Evolutionary conservation across 1,140 invertebrate species (phyloP), one percentile per base, ranked within the genome.

Genomic region (Drosophila sturtevanti): DNA sequence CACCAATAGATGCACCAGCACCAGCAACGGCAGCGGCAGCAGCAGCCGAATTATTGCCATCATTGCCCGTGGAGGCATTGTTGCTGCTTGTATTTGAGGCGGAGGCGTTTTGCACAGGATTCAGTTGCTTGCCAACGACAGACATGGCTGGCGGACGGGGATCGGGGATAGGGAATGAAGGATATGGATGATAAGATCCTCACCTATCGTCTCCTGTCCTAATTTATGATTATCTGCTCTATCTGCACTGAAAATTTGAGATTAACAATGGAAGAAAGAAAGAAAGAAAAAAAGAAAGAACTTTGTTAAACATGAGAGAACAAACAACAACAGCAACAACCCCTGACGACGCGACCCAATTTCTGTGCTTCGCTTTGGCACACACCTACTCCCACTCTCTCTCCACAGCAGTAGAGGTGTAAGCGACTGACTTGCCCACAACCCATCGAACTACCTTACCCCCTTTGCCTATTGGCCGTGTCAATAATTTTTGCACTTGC

Each of bases 121-220:
- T 87, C 24, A 89, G 52, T 80, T 89, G 85, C 51, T 89, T 89
- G 48, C 84, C 84, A 70, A 89, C 84, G 37, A 89, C 85, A 48
- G 85, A 89, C 84, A 89, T 89, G 59, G 51, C 41, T 52, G 37
- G 21, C 64, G 52, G 24, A 58, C 56, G 11, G 58, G 63, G 37
- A 31, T 18, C 10, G 16, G 41, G 35, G 16, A 10, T 37, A 14
- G 16, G 21, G 22, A 34, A 16, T 16, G 21, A 21, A 48, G 51
- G 21, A 54, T 68, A 4, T 27, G 35, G 22, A 41, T 65, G 51
- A 56, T 63, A 12, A 35, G 44, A 48, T 48, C 41, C 41, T 21
- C n/a, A 21, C 41, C 41, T 48, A 10, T 21, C 41, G 41, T 21
- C 41, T 21, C 41, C 41, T 48, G 31, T 56, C 31, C 14, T 18